These are phyloP conservation scores for Chroicocephalus ridibundus DNA, from an alignment of 2,113 vertebrate species.

Conservation along the genomic window DNA sequence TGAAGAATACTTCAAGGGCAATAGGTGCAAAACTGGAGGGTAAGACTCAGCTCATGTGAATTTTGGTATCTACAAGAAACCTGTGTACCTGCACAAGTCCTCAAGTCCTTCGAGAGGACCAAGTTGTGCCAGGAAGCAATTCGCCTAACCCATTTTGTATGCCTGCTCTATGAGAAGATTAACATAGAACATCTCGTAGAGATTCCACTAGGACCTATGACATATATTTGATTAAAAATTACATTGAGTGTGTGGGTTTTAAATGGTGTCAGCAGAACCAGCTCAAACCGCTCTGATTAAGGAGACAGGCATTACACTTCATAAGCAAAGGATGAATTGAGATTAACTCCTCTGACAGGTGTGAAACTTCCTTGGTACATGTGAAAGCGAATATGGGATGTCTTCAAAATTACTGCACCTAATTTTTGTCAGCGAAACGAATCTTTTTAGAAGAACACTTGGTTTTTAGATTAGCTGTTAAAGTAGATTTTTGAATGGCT, in stretches of 20 bases:
- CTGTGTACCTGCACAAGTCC: not conserved
- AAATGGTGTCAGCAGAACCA: not conserved
- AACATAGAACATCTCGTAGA: not conserved
- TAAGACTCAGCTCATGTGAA: not conserved
- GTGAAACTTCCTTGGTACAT: not conserved
- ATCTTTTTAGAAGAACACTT: not conserved
- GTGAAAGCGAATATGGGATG: not conserved
- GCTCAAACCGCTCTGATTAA: not conserved
- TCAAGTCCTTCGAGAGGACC: not conserved
- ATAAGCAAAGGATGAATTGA: not conserved
- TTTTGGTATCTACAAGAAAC: not conserved
- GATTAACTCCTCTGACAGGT: not conserved
- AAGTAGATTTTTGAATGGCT: not conserved
- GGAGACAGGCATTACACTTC: not conserved
- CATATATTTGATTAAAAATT: not conserved
- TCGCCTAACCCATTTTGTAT: not conserved
- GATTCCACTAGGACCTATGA: not conserved
- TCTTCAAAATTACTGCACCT: not conserved
- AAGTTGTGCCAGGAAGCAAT: not conserved
- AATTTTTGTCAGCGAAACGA: not conserved
- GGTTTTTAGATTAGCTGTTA: not conserved
- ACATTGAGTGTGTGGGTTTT: not conserved
- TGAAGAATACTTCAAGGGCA: not conserved
- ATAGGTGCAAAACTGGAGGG: not conserved
- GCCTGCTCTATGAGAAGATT: not conserved